Evolutionary conservation across 1,140 invertebrate species (phyloP).

Genomic region (Lamellibrachia luymesi): DNA sequence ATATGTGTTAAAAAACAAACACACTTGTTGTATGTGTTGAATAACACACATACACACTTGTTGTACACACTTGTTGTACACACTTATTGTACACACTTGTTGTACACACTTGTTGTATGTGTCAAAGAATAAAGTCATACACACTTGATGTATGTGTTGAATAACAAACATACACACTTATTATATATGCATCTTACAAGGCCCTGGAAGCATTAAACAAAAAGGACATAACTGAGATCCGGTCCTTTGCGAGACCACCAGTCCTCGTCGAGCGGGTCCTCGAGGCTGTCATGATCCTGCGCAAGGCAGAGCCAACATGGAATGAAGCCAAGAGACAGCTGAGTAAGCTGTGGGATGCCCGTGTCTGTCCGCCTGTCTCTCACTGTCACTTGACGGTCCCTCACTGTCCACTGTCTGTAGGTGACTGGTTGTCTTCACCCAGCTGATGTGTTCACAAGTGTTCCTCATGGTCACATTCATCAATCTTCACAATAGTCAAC

Average conservation of each 20-base stretch:
- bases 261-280: constrained; percentile 77
- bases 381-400: background rate
- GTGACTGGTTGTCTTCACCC: background rate
- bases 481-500: too few species aligned
- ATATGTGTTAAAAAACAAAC: background rate
- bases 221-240: constrained; percentile 77
- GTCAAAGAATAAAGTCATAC: background rate
- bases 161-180: background rate
- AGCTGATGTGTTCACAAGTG: background rate
- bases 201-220: constrained; percentile 74
- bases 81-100: background rate
- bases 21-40: background rate
- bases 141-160: background rate
- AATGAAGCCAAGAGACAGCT: constrained; percentile 75
- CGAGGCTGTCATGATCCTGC: constrained; percentile 77
- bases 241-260: constrained; percentile 75
- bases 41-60: background rate
- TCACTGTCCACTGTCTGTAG: background rate
- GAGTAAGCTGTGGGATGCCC: constrained; percentile 10
- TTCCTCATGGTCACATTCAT: background rate
- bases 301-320: constrained; percentile 73
- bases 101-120: background rate
- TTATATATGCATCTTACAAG: constrained; percentile 42
- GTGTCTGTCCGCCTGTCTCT: background rate
- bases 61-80: background rate